Conservation (phyloP, 2,888 invertebrate species). For the Patella caerulea region DNA sequence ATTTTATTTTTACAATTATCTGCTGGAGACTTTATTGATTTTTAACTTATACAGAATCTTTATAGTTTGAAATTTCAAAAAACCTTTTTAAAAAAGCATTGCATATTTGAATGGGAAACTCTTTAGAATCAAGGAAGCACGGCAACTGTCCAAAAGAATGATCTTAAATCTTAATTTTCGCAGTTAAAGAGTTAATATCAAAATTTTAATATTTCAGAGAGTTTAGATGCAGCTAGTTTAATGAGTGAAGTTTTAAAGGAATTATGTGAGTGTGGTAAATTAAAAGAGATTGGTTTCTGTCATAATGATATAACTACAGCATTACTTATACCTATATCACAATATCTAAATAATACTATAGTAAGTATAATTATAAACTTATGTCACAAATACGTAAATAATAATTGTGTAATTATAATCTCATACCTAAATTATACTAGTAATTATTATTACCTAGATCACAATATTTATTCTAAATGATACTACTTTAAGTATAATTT, state of each 20-base stretch:
- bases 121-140: too few species aligned
- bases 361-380: slow-evolving; percentile 30
- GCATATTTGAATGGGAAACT: too few species aligned
- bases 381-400: too few species aligned
- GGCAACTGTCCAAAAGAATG: too few species aligned
- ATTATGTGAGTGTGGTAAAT: slow-evolving; percentile 63
- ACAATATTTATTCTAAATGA: slow-evolving; percentile 60
- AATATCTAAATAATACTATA: slow-evolving; percentile 51
- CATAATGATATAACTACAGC: slow-evolving; percentile 66
- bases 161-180: too few species aligned
- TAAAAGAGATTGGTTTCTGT: slow-evolving; percentile 65
- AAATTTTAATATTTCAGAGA: slow-evolving; percentile 23
- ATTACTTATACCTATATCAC: slow-evolving; percentile 64
- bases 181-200: background rate
- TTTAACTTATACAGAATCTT: too few species aligned
- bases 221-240: slow-evolving; percentile 58
- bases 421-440: too few species aligned
- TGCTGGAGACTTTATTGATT: too few species aligned
- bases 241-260: slow-evolving; percentile 65
- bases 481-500: slow-evolving; percentile 27
- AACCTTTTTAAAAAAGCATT: too few species aligned
- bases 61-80: too few species aligned
- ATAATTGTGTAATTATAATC: background rate
- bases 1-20: too few species aligned
- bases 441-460: slow-evolving; percentile 60